phyloP scores from a whole-genome alignment of 1,140 invertebrate genomes.

The Drosophila azteca region DNA sequence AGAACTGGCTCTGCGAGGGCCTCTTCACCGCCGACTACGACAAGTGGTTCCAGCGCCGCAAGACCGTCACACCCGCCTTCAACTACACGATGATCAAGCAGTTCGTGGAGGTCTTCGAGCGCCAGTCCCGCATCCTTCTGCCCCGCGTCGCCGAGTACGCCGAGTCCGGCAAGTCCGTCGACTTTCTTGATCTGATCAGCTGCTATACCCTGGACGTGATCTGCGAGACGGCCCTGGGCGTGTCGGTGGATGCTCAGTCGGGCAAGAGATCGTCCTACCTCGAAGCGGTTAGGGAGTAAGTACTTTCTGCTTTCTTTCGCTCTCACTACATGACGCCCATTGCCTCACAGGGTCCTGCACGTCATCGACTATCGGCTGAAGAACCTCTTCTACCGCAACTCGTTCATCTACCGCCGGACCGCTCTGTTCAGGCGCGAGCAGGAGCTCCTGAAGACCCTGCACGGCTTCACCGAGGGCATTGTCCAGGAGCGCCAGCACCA shows the following conservation, averaged over 20 bases:
- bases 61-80: conserved; percentile 93
- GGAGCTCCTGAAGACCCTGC: conserved; percentile 29
- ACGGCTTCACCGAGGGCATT: conserved; percentile 59
- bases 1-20: conserved; percentile 88
- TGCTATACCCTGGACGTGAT: conserved; percentile 64
- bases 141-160: conserved; percentile 15
- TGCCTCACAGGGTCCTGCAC: conserved; percentile 35
- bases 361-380: conserved; percentile 51
- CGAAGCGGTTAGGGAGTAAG: conserved; percentile 58
- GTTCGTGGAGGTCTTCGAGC: conserved; percentile 50
- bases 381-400: conserved; percentile 49
- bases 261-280: conserved; percentile 53
- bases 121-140: conserved; percentile 45
- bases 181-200: conserved; percentile 52
- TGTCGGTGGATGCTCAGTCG: conserved; percentile 45
- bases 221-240: conserved; percentile 64
- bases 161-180: conserved; percentile 16
- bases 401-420: conserved; percentile 25
- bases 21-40: conserved; percentile 87
- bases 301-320: not conserved
- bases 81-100: conserved; percentile 90
- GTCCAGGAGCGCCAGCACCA: conserved; percentile 47
- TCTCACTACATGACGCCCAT: not conserved
- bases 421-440: conserved; percentile 27
- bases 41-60: conserved; percentile 91